These are phyloP conservation scores for Acridotheres tristis DNA, from an alignment of 2,797 vertebrate genomes.

Conservation along the genomic window DNA sequence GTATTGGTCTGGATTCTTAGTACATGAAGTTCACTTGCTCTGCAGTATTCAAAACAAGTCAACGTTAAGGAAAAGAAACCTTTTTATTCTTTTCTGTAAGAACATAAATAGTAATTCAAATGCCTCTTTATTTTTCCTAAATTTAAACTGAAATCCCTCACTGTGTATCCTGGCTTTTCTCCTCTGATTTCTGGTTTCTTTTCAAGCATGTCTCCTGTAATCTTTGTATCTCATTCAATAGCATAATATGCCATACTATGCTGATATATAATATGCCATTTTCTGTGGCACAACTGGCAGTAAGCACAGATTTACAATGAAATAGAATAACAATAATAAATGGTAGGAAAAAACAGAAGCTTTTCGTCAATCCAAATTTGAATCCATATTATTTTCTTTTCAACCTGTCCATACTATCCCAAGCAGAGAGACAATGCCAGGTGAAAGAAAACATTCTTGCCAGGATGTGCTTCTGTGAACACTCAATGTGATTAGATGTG, in stretches of 20 bases:
- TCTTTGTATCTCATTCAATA: neutral
- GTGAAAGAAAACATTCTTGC: neutral
- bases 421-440: neutral
- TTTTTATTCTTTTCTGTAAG: neutral
- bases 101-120: neutral
- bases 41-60: neutral
- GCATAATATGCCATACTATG: neutral
- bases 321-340: neutral
- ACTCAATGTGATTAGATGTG: neutral
- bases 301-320: neutral
- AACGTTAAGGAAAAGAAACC: neutral
- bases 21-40: neutral
- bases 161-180: neutral
- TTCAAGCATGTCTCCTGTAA: neutral
- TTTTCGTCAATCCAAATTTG: neutral
- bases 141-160: neutral
- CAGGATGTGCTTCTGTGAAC: neutral
- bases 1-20: neutral
- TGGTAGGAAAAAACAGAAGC: neutral
- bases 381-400: neutral
- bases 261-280: neutral
- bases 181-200: neutral
- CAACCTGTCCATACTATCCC: fast-evolving
- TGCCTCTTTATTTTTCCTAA: neutral
- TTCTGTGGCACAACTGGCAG: neutral